Conservation (phyloP, 1,140 invertebrate genomes). For the Ceratitis capitata region DNA sequence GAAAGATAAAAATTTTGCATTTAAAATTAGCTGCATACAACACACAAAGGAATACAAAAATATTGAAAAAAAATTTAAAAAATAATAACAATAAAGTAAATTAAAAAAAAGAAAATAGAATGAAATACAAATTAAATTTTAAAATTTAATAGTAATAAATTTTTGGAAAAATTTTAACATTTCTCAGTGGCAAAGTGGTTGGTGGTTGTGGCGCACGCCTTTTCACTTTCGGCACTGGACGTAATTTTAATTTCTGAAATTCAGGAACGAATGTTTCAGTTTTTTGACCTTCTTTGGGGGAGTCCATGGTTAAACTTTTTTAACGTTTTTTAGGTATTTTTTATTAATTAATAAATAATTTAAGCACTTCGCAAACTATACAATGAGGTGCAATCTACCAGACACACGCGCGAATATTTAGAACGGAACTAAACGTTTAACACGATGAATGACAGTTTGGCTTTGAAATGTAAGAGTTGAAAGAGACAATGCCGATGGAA, state of each 20-base stretch:
- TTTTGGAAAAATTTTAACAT: slow-evolving; percentile 10
- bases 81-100: no score
- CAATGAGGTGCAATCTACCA: background rate
- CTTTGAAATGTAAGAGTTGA: background rate
- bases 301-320: background rate
- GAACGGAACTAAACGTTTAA: background rate
- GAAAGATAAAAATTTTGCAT: slow-evolving; percentile 60
- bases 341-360: slow-evolving; percentile 1
- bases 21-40: background rate
- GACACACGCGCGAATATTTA: background rate
- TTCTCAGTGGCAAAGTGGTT: slow-evolving; percentile 40
- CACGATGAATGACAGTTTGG: background rate
- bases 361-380: background rate
- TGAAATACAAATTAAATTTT: background rate
- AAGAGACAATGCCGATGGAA: background rate
- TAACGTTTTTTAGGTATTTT: background rate
- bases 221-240: slow-evolving; percentile 59
- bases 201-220: slow-evolving; percentile 56
- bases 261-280: slow-evolving; percentile 41
- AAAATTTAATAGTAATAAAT: no score
- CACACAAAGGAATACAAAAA: no score
- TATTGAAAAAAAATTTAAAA: background rate
- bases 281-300: background rate
- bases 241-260: slow-evolving; percentile 60
- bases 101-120: no score